phyloP scores from a whole-genome alignment of 2,113 vertebrate species.

The Chaetorhynchus papuensis region DNA sequence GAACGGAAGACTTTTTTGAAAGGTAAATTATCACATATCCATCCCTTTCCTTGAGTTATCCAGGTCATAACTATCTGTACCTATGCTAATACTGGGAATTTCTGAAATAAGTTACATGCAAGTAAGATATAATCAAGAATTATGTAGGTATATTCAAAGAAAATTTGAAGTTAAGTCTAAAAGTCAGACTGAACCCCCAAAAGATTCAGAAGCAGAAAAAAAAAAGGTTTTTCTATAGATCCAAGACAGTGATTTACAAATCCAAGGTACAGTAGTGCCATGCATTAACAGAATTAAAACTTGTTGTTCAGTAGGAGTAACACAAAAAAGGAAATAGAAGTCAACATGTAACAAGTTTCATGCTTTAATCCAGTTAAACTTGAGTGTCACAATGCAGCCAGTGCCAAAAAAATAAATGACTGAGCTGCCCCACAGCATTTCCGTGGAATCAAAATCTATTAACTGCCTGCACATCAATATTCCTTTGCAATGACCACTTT shows the following conservation, averaged over 20 bases:
- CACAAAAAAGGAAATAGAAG: not conserved
- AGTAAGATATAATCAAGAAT: not conserved
- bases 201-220: not conserved
- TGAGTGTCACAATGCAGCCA: not conserved
- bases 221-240: not conserved
- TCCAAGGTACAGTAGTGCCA: not conserved
- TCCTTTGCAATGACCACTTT: not conserved
- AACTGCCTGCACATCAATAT: constrained; percentile 20
- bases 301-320: not conserved
- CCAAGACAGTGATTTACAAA: not conserved
- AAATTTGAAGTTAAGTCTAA: not conserved
- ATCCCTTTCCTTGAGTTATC: not conserved
- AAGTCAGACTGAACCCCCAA: not conserved
- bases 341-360: not conserved
- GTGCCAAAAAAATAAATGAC: not conserved
- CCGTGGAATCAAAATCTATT: constrained; percentile 8
- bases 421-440: not conserved
- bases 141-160: not conserved
- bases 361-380: not conserved
- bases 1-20: not conserved
- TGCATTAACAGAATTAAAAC: not conserved
- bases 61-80: not conserved
- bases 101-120: not conserved
- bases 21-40: not conserved
- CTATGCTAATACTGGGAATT: not conserved